phyloP scores from a whole-genome alignment of 2,888 invertebrate genomes.

The Nemapogon koenigi region DNA sequence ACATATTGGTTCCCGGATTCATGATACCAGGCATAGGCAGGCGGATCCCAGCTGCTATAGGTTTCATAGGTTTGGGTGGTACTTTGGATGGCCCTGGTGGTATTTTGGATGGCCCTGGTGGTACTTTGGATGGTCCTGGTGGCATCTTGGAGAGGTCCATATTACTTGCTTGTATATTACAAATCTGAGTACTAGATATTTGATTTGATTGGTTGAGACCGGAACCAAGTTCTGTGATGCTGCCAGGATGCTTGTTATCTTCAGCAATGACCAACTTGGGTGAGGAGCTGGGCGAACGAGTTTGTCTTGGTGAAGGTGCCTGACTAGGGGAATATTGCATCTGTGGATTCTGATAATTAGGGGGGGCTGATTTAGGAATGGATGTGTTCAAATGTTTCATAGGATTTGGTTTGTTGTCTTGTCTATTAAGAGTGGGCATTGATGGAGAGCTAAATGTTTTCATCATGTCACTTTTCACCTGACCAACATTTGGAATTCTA shows the following conservation, averaged over 20 bases:
- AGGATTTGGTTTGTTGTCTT: constrained; percentile 22
- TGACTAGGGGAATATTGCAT: constrained; percentile 29
- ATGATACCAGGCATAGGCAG: constrained; percentile 35
- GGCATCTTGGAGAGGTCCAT: constrained; percentile 14
- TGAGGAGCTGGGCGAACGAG: constrained; percentile 58
- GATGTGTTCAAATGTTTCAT: constrained; percentile 27
- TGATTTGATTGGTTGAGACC: constrained; percentile 47
- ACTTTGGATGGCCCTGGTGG: constrained; percentile 42
- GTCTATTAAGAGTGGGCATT: constrained; percentile 27
- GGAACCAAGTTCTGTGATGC: constrained; percentile 31
- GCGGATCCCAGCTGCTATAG: constrained; percentile 31
- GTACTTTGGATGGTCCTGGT: constrained; percentile 34
- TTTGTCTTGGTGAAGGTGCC: constrained; percentile 48
- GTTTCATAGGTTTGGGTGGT: constrained; percentile 35
- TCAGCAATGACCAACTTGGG: constrained; percentile 59
- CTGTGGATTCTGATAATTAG: constrained; percentile 34
- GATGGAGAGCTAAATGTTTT: constrained; percentile 15
- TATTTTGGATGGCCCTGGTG: constrained; percentile 35
- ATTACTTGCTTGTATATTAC: constrained; percentile 31
- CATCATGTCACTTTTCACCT: constrained; percentile 40
- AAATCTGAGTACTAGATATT: constrained; percentile 45
- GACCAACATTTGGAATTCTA: constrained; percentile 36
- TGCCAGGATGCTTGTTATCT: constrained; percentile 42
- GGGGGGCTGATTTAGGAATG: constrained; percentile 29
- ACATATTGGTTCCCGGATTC: constrained; percentile 31